Base-by-base conservation (phyloP, 2,888 invertebrate species). In the Gymnocheta viridis region DNA sequence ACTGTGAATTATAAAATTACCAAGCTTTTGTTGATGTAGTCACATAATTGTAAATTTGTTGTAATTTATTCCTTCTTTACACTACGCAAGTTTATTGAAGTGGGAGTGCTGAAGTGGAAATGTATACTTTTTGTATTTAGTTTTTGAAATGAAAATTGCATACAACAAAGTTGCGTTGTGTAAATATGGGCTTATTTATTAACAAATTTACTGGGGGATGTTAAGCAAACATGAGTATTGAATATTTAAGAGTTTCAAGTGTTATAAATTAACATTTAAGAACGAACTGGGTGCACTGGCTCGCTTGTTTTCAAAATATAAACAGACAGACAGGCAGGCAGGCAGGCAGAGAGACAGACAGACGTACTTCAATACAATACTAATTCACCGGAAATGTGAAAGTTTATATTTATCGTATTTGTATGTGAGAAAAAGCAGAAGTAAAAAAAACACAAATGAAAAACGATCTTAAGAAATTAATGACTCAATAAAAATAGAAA, bases 341-440 rank as follows among this genome's bases (percentile, higher is more conserved):
- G 51, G 10, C 51, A 67, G 35, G 4, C 32, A 67, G 19, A 32
- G 22, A 5, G 22, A 4, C 4, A 12, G n/a, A 66, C 17, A 38
- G 10, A 2, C 10, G 17, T 5, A 69, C 24, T 14, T 44, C 17
- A 44, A 56, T 44, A 44, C 32, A 38, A 29, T 38, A 72, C 32
- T 22, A 67, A 77, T 77, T 54, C 49, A 67, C 56, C 67, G 77
- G 77, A 77, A 77, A 77, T 77, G 49, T 14, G 24, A 47, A 77
- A 77, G 17, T 47, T 35, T 49, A 27, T 22, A 35, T n/a, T 66
- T 47, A 66, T 66, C 54, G 44, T 27, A 29, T 54, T 47, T 58
- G 24, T 54, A 7, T 51, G 41, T 54, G 49, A 38, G 27, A 41
- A 24, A 14, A 54, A 24, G n/a, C 7, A n/a, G 7, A 29, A 35